A percentile compares a stretch with the other conserved stretches of the same genome.
Evolutionary conservation across 2,797 vertebrate genomes (phyloP).

Genomic region (Gymnoscopelus microlampas): DNA sequence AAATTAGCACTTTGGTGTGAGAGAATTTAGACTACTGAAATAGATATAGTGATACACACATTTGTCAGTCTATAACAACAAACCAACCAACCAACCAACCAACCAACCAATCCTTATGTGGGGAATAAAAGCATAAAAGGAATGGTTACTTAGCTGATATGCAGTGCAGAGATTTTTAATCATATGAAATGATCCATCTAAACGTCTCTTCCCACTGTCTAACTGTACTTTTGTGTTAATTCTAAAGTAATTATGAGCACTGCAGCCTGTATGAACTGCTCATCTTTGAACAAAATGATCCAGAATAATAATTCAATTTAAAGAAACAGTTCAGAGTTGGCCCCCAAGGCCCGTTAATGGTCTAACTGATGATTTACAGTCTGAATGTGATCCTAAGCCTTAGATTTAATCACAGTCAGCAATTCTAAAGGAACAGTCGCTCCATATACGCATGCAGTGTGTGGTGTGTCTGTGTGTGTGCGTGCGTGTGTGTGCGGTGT

Average conservation of each 20-base stretch:
- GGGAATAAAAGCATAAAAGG: neutral
- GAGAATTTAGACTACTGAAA: no score
- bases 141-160: constrained; percentile 3
- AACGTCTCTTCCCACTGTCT: constrained; percentile 43
- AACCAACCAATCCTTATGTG: neutral
- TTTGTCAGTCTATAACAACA: no score
- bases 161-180: constrained; percentile 18
- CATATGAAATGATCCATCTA: constrained; percentile 12
- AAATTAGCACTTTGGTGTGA: no score
- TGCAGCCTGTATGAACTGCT: constrained; percentile 51
- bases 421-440: constrained; percentile 62
- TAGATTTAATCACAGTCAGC: constrained; percentile 75
- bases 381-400: constrained; percentile 69
- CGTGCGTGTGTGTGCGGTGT: constrained; percentile 22
- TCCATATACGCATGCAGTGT: constrained; percentile 48
- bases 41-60: no score
- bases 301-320: constrained; percentile 79
- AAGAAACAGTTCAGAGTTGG: constrained; percentile 56
- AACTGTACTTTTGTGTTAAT: constrained; percentile 41
- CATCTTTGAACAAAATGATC: constrained; percentile 75
- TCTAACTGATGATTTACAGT: constrained; percentile 71
- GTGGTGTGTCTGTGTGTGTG: constrained; percentile 6
- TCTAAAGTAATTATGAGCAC: constrained; percentile 60
- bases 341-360: constrained; percentile 62
- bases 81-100: neutral